phyloP scores from a whole-genome alignment of 1,140 invertebrate species.

The Saxidomus purpurata region DNA sequence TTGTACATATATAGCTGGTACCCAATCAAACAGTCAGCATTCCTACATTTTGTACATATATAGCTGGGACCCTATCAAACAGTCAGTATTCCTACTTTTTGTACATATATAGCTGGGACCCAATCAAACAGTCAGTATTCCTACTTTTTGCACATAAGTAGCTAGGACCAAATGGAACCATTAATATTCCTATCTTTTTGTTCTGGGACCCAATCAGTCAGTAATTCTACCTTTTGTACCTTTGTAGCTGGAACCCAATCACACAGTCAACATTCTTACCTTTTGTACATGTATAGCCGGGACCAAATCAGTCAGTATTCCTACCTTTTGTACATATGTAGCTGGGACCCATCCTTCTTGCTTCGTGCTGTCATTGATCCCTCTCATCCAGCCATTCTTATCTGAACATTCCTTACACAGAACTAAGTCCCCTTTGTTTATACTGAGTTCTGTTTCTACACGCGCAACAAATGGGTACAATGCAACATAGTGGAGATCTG shows the following conservation, averaged over 20 bases:
- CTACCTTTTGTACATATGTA: constrained; percentile 81
- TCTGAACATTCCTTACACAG: constrained; percentile 74
- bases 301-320: no score
- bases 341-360: constrained; percentile 79
- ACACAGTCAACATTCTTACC: constrained; percentile 42
- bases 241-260: constrained; percentile 79
- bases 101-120: constrained; percentile 80
- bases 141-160: constrained; percentile 81
- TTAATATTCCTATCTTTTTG: no score
- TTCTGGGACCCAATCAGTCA: no score
- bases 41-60: no score
- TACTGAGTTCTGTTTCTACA: constrained; percentile 74
- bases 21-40: no score
- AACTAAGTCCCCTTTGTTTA: constrained; percentile 77
- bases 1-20: constrained; percentile 80
- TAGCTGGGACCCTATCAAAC: constrained; percentile 78
- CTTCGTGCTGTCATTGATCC: constrained; percentile 71
- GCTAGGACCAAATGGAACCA: no score
- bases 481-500: constrained; percentile 67
- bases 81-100: no score
- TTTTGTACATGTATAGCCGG: no score
- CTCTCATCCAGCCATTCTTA: constrained; percentile 82
- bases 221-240: no score
- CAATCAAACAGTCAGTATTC: no score
- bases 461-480: constrained; percentile 75